Evolutionary conservation across 2,888 invertebrate genomes (phyloP).

Genomic region (Macrophya annulata): DNA sequence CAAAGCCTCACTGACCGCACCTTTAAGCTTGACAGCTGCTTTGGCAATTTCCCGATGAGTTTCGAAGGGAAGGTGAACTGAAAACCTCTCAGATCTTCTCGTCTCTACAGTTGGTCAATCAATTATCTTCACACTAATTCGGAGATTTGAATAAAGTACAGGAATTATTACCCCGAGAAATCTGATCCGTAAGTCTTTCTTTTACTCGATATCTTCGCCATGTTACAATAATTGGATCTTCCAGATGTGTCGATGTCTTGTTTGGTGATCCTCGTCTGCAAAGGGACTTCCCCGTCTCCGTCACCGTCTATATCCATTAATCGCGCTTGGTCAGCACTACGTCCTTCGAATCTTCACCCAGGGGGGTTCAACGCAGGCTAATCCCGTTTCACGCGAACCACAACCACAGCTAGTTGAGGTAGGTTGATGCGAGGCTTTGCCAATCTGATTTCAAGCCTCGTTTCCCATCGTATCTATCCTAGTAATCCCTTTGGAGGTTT

Average conservation of each 20-base stretch:
- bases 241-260: constrained; percentile 27
- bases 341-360: constrained; percentile 51
- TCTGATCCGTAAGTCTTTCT: background rate
- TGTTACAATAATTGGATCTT: constrained; percentile 31
- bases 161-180: background rate
- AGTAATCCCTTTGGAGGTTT: constrained; percentile 48
- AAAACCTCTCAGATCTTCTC: background rate
- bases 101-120: background rate
- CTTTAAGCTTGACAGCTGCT: background rate
- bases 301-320: constrained; percentile 48
- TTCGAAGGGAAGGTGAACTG: background rate
- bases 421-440: constrained; percentile 44
- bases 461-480: constrained; percentile 44
- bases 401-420: constrained; percentile 52
- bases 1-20: constrained; percentile 9
- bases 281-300: constrained; percentile 41
- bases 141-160: background rate
- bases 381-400: constrained; percentile 52
- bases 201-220: background rate
- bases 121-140: background rate
- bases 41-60: background rate
- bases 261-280: background rate
- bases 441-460: constrained; percentile 54
- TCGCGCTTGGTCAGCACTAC: constrained; percentile 52
- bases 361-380: constrained; percentile 46